A percentile compares a stretch with the other conserved stretches of the same genome.
Evolutionary conservation across 2,113 vertebrate genomes (phyloP).

Genomic region (Pygoscelis antarcticus): DNA sequence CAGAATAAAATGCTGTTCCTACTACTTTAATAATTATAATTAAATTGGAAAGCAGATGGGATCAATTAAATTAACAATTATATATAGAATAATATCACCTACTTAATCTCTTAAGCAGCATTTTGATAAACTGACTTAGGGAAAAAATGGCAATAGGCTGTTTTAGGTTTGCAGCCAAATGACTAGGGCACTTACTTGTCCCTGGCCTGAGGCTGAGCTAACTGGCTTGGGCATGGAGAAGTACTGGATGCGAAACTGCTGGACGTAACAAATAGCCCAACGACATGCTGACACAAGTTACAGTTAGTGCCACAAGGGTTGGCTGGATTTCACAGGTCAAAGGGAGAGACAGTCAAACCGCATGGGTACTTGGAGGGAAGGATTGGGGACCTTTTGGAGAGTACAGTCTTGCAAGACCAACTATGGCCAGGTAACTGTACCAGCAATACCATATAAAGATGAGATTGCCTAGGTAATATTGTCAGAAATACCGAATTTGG

Average conservation of each 20-base stretch:
- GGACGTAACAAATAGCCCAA: not conserved
- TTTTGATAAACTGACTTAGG: not conserved
- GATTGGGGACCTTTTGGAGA: not conserved
- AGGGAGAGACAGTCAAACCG: not conserved
- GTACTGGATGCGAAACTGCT: not conserved
- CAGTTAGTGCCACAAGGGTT: not conserved
- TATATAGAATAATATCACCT: not conserved
- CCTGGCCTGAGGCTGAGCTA: not conserved
- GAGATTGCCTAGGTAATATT: not conserved
- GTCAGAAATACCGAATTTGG: not conserved
- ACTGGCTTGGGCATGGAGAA: not conserved
- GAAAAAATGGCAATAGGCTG: not conserved
- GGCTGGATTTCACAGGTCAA: not conserved
- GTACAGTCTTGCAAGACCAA: not conserved
- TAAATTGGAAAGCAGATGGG: not conserved
- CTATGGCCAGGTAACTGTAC: not conserved
- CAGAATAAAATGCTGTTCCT: not conserved
- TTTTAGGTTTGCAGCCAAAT: not conserved
- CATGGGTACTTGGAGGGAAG: not conserved
- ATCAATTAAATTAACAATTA: not conserved
- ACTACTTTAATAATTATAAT: not conserved
- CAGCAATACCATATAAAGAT: not conserved
- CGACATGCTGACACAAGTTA: not conserved
- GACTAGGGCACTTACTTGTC: accelerated
- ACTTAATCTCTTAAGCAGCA: not conserved